A percentile compares a stretch with the other conserved stretches of the same genome.
These are phyloP conservation scores for Cisticola juncidis DNA, from an alignment of 2,113 vertebrate species.

Conservation along the genomic window DNA sequence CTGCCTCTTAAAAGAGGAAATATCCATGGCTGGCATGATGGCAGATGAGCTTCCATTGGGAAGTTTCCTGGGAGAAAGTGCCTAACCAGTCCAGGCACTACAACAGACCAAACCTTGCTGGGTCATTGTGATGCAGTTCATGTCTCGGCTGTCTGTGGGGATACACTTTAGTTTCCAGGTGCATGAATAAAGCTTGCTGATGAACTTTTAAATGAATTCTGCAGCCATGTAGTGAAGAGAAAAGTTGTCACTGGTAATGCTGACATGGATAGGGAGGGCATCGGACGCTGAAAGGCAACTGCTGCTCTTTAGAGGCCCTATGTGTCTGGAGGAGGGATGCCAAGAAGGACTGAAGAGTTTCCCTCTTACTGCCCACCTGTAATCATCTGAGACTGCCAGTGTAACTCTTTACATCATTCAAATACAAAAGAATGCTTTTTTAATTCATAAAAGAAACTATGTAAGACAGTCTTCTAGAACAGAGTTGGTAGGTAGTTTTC, in stretches of 20 bases:
- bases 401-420: background rate
- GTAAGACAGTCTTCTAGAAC: background rate
- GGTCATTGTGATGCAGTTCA: accelerated
- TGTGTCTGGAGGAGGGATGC: accelerated
- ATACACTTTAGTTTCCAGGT: background rate
- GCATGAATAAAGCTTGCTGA: accelerated
- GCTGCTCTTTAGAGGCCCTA: accelerated
- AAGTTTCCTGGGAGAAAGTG: background rate
- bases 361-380: background rate
- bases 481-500: background rate
- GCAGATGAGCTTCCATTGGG: background rate
- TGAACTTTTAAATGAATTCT: background rate
- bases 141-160: background rate
- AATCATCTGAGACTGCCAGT: background rate
- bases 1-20: background rate
- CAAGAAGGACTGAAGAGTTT: background rate
- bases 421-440: background rate
- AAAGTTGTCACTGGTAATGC: background rate
- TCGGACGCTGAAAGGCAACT: accelerated
- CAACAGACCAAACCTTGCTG: background rate
- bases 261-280: background rate
- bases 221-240: background rate
- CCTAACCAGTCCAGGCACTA: background rate
- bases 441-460: background rate
- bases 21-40: background rate